Evolutionary conservation across 1,140 invertebrate species (phyloP), one percentile per base, ranked within the genome.

Genomic region (Heliconius melpomene): DNA sequence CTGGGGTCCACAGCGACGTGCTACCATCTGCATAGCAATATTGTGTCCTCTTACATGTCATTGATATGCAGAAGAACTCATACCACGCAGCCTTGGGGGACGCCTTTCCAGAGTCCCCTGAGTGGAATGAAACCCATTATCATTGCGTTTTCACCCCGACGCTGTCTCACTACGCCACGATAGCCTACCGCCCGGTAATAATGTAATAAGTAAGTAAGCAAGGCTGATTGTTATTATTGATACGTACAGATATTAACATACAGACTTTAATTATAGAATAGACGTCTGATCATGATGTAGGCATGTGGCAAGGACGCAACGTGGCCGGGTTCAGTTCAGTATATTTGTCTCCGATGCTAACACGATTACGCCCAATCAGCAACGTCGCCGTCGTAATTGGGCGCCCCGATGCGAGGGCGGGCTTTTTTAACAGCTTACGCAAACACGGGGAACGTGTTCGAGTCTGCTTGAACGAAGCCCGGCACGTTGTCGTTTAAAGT

Each of bases 361-460:
- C 90, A 38, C 85, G 93, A 94, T 94, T 94, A 94, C 90, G 86
- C 79, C 93, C 93, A 94, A 94, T 94, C 93, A 94, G 91, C 88
- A 87, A 86, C 87, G 90, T 90, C 88, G 91, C 89, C 92, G 86
- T 90, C 90, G 88, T 93, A 94, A 93, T 94, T 93, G 90, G 91
- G 85, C 88, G 87, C 87, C 81, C 88, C 90, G 81, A 86, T 84
- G 85, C 84, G 88, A 89, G 90, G 91, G 91, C 90, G 91, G 90
- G 89, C 88, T 89, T 93, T 94, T 93, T 93, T 93, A 91, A 94
- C 91, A 91, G 85, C 84, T 91, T 91, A 83, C 81, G 86, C 88
- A 94, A 94, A 94, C 88, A 94, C 66, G 77, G 71, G 71, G 71
- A 72, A 40, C 71, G 71, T 72, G 71, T 72, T 72, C 18, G 54